Evolutionary conservation across 2,797 vertebrate genomes (phyloP).

Genomic region (Helicolenus hilgendorfi): DNA sequence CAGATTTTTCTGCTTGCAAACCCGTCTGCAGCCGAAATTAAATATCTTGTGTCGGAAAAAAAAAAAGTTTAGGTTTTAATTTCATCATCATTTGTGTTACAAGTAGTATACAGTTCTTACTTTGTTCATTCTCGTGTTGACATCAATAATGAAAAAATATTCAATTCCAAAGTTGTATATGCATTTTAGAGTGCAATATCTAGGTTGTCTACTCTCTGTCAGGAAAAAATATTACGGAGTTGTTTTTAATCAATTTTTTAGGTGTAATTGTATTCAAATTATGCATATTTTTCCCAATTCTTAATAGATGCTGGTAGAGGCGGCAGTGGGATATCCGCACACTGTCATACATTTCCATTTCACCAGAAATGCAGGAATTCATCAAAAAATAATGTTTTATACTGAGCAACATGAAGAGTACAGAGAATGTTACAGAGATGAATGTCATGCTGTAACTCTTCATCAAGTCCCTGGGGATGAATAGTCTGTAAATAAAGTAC

Average conservation of each 20-base stretch:
- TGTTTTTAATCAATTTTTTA: neutral
- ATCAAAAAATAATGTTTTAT: constrained; percentile 30
- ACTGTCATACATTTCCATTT: constrained; percentile 29
- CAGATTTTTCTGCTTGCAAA: constrained; percentile 70
- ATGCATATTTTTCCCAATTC: neutral
- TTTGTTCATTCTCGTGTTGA: constrained; percentile 43
- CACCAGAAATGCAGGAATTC: constrained; percentile 19
- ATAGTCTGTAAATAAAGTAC: constrained; percentile 62
- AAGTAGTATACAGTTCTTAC: constrained; percentile 33
- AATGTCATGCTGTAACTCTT: constrained; percentile 45
- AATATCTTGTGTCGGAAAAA: constrained; percentile 28
- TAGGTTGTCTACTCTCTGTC: neutral
- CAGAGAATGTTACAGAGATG: constrained; percentile 35
- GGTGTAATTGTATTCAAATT: neutral
- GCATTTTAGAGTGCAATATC: constrained; percentile 14
- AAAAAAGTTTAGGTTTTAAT: constrained; percentile 54
- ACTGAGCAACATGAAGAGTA: constrained; percentile 28
- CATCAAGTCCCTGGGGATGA: constrained; percentile 42
- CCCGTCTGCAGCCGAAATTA: constrained; percentile 50
- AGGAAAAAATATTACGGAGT: neutral
- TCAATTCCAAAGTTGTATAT: constrained; percentile 12
- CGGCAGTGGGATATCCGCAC: neutral
- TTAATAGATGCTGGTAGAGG: neutral
- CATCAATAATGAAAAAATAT: constrained; percentile 32
- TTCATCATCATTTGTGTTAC: constrained; percentile 43